Percentiles rank a stretch among this genome's conserved stretches.
These are phyloP conservation scores for Mnemiopsis leidyi DNA, from an alignment of 37 sponge, comb jelly and placozoan genomes.

Conservation along the genomic window DNA sequence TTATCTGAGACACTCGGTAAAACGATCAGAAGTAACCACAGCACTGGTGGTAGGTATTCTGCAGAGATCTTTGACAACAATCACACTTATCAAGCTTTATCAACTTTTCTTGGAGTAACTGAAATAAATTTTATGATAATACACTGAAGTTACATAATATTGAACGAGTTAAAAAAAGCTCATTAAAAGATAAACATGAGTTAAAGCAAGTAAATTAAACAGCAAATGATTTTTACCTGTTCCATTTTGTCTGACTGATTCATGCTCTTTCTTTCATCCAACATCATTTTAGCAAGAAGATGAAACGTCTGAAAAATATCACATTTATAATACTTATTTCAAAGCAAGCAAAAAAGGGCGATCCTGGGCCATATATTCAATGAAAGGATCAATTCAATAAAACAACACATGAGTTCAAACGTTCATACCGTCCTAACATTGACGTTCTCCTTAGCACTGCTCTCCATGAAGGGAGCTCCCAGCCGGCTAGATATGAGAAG, in stretches of 20 bases:
- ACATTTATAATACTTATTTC: background rate
- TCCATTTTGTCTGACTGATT: conserved; percentile 3
- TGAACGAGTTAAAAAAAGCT: too few relatives aligned
- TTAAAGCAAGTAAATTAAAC: too few relatives aligned
- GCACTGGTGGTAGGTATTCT: background rate
- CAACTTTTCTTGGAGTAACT: conserved; percentile 1
- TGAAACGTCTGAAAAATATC: conserved; percentile 5
- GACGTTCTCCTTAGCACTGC: conserved; percentile 55
- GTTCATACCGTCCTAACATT: conserved; percentile 32
- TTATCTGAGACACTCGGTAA: too few relatives aligned
- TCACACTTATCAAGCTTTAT: conserved; percentile 32
- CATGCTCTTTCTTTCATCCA: background rate
- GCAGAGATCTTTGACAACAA: conserved; percentile 43
- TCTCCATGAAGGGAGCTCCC: conserved; percentile 57
- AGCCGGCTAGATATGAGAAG: conserved; percentile 24
- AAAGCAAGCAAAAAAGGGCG: background rate
- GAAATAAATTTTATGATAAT: background rate
- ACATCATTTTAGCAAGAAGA: conserved; percentile 37
- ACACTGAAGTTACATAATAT: too few relatives aligned
- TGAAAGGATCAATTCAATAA: too few relatives aligned
- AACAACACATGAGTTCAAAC: too few relatives aligned
- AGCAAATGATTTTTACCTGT: conserved; percentile 12
- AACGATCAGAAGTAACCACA: background rate
- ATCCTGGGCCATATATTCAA: too few relatives aligned
- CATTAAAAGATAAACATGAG: too few relatives aligned